These are phyloP conservation scores for Gavialis gangeticus DNA, from an alignment of 2,113 vertebrate genomes.

Conservation along the genomic window DNA sequence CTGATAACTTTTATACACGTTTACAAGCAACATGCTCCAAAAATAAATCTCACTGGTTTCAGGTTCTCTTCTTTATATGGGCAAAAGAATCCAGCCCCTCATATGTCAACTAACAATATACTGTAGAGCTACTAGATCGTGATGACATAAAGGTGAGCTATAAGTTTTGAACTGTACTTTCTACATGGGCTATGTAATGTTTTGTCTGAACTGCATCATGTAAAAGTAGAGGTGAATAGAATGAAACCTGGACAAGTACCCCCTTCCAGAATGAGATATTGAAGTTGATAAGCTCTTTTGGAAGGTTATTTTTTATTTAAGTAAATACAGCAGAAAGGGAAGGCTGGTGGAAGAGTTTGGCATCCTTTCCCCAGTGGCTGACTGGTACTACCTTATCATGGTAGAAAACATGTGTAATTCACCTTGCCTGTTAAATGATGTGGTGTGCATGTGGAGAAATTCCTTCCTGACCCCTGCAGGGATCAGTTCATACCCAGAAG, in stretches of 20 bases:
- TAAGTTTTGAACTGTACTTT: neutral
- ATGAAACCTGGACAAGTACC: neutral
- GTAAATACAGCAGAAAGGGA: neutral
- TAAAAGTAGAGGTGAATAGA: fast-evolving
- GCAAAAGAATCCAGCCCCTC: neutral
- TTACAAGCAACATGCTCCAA: neutral
- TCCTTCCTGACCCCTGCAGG: neutral
- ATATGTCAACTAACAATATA: too few species aligned
- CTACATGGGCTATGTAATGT: fast-evolving
- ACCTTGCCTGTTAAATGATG: neutral
- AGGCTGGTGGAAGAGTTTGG: too few species aligned
- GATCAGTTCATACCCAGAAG: neutral
- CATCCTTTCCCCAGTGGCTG: neutral
- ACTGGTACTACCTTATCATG: neutral
- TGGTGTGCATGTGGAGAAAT: neutral
- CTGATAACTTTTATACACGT: neutral
- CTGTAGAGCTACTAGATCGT: neutral
- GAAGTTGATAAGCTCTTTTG: neutral
- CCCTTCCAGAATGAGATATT: neutral
- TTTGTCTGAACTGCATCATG: neutral
- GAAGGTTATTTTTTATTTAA: neutral
- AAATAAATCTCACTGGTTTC: neutral
- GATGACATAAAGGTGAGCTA: neutral
- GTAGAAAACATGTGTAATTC: neutral
- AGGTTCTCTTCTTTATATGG: fast-evolving